These are phyloP conservation scores for Heliconius ethilla DNA, from an alignment of 2,888 invertebrate species.

Conservation along the genomic window DNA sequence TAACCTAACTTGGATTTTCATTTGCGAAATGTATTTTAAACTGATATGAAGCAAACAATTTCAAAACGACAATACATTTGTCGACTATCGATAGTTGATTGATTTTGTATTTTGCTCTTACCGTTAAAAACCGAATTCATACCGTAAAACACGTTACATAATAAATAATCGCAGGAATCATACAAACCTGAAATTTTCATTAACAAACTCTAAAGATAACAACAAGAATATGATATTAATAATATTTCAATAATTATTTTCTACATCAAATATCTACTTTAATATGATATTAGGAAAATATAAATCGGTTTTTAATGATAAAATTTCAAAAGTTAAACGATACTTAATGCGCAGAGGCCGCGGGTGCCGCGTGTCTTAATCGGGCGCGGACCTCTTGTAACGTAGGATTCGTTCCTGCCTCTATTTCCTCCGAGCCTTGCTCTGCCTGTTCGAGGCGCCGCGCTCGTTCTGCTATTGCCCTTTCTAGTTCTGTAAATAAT, in stretches of 20 bases:
- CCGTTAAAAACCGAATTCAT: constrained; percentile 14
- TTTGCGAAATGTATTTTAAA: not conserved
- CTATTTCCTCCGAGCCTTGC: constrained; percentile 59
- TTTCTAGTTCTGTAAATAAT: constrained; percentile 79
- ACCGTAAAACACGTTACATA: constrained; percentile 4
- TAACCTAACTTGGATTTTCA: not conserved
- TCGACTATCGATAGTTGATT: constrained; percentile 17
- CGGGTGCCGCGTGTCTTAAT: constrained; percentile 71
- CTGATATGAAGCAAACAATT: constrained; percentile 16
- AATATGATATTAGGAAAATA: constrained; percentile 1
- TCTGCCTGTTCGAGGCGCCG: constrained; percentile 79
- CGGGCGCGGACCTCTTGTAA: constrained; percentile 75
- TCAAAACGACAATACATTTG: constrained; percentile 13
- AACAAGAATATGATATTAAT: constrained; percentile 3
- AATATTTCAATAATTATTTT: constrained; percentile 14
- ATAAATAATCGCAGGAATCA: constrained; percentile 5
- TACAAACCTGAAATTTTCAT: not conserved
- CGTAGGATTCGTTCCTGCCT: constrained; percentile 71
- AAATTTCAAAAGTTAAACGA: constrained; percentile 12
- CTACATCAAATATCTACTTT: constrained; percentile 5
- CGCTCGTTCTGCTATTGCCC: constrained; percentile 84
- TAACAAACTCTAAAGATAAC: constrained; percentile 10
- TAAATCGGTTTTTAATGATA: constrained; percentile 20
- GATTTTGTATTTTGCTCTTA: not conserved
- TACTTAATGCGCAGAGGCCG: constrained; percentile 69